Percentiles rank a stretch among this genome's conserved stretches.
Conservation (phyloP, 2,888 invertebrate genomes). For the Dendrolimus pini region DNA sequence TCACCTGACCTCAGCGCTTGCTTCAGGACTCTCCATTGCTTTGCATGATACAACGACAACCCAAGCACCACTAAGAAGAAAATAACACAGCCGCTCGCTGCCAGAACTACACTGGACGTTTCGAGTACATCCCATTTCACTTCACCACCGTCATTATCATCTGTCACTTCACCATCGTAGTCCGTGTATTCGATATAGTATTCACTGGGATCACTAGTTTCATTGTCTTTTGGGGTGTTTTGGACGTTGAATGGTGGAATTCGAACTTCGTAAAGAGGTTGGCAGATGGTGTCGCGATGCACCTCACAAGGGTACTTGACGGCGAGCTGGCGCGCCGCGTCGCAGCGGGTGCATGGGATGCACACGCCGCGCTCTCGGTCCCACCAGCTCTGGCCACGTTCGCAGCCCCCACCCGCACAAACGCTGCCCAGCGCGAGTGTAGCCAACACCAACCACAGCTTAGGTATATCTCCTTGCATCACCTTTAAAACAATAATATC, state of each 20-base stretch:
- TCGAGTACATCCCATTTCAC: slow-evolving; percentile 83
- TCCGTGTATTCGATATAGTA: slow-evolving; percentile 62
- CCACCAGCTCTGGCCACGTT: slow-evolving; percentile 82
- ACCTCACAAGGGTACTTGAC: slow-evolving; percentile 84
- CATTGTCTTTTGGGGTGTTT: slow-evolving; percentile 36
- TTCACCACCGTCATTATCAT: slow-evolving; percentile 39
- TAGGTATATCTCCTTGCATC: slow-evolving; percentile 62
- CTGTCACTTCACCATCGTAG: slow-evolving; percentile 59
- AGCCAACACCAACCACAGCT: slow-evolving; percentile 59
- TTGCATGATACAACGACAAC: slow-evolving; percentile 85
- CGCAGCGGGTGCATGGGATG: slow-evolving; percentile 83
- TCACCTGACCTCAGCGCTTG: slow-evolving; percentile 86
- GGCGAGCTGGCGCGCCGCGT: slow-evolving; percentile 71
- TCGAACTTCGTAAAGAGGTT: slow-evolving; percentile 80
- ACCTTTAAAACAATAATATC: slow-evolving; percentile 37
- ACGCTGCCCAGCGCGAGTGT: slow-evolving; percentile 52
- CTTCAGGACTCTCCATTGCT: slow-evolving; percentile 88
- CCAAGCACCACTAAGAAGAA: slow-evolving; percentile 87
- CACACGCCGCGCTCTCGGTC: slow-evolving; percentile 80
- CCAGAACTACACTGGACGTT: slow-evolving; percentile 82
- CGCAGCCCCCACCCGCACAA: slow-evolving; percentile 46
- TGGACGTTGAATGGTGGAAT: slow-evolving; percentile 75
- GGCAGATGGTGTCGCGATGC: slow-evolving; percentile 86
- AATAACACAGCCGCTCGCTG: slow-evolving; percentile 85
- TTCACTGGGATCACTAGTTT: slow-evolving; percentile 48